Evolutionary conservation across 1,140 invertebrate species (phyloP).

Genomic region (Pantala flavescens): DNA sequence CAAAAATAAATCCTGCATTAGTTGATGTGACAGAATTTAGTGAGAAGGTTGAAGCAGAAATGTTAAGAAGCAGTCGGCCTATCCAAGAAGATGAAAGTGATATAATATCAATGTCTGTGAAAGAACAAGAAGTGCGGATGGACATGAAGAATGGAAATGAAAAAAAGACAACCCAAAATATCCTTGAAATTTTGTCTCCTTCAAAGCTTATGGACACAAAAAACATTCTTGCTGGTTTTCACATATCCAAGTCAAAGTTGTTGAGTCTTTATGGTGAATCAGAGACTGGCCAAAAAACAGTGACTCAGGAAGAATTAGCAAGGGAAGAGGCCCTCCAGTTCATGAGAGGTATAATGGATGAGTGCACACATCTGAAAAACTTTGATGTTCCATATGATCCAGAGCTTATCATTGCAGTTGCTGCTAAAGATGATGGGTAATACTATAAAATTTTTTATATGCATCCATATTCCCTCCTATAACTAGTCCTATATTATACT

Average conservation of each 20-base stretch:
- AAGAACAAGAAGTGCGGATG: background rate
- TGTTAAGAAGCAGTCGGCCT: background rate
- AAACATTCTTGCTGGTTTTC: constrained; percentile 11
- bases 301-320: constrained; percentile 31
- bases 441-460: background rate
- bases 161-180: background rate
- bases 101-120: background rate
- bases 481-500: too few relatives aligned
- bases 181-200: background rate
- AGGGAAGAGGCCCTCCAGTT: constrained; percentile 77
- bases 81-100: background rate
- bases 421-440: constrained; percentile 63
- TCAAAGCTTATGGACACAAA: background rate
- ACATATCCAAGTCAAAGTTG: background rate
- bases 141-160: background rate
- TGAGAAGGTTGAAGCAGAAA: background rate
- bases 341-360: constrained; percentile 97
- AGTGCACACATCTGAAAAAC: constrained; percentile 92
- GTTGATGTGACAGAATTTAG: background rate
- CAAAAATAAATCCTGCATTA: background rate
- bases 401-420: constrained; percentile 71
- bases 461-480: too few relatives aligned
- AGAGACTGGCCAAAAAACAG: background rate
- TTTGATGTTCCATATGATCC: constrained; percentile 76
- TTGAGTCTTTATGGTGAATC: background rate